Conservation (phyloP, 2,113 vertebrate genomes). For the Aegithalos caudatus region DNA sequence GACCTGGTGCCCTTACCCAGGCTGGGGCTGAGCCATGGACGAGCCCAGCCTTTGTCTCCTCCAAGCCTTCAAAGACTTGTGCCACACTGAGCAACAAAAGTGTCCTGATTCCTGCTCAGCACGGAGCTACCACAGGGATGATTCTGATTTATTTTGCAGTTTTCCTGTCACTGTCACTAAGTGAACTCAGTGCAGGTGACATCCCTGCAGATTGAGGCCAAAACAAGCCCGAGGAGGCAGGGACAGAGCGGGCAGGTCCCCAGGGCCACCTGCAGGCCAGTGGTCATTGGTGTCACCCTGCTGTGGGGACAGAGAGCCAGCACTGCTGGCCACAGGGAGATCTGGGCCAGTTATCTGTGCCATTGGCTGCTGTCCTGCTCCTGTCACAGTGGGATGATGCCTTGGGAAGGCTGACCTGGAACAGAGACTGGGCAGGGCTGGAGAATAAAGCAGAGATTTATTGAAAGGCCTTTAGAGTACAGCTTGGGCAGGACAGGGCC, state of each 20-base stretch:
- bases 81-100: neutral
- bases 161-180: neutral
- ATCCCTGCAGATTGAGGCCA: neutral
- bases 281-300: neutral
- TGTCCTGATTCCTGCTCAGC: conserved; percentile 8
- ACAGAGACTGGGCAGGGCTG: neutral
- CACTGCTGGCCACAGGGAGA: neutral
- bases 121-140: neutral
- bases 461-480: too few species aligned
- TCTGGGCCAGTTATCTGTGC: neutral
- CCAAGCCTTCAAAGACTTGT: neutral
- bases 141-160: neutral
- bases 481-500: too few species aligned
- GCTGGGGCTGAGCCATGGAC: neutral
- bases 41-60: neutral
- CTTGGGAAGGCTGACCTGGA: neutral
- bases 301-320: neutral
- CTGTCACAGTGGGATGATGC: neutral
- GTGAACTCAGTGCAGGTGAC: neutral
- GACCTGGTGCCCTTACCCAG: accelerated
- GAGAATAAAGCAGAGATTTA: too few species aligned
- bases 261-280: neutral
- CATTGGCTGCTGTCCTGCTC: neutral
- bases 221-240: neutral
- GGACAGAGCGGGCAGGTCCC: neutral